Base-by-base conservation (phyloP, 2,113 vertebrate genomes). In the Trichomycterus rosablanca region DNA sequence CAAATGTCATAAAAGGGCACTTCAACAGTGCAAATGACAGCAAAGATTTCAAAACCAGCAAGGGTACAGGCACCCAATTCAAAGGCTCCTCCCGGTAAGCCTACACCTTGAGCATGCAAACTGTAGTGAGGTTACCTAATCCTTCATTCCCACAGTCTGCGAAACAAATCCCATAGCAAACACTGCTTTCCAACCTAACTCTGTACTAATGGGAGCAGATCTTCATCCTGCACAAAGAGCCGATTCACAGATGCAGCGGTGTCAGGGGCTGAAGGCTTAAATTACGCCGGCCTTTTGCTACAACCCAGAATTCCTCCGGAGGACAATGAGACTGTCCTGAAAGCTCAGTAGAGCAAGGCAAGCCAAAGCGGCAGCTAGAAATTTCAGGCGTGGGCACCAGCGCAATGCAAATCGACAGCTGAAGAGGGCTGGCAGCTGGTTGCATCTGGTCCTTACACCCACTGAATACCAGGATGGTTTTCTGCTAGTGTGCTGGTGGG, bases 221-320 rank as follows among this genome's bases (percentile, higher is more conserved):
- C 62, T 74, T 64, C 66, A 44, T 63, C 23, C 16, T 11, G 61
- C 54, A 78, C 74, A 78, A 78, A 73, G 74, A 28, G 56, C 32
- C 48, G n/a, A 78, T 78, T 78, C 74, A 78, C 51, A n/a, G 15
- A 52, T 18, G 15, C 34, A 48, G 66, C 56, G 64, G 72, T 65
- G 61, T 72, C 69, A 45, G 44, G 43, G 57, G 35, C 59, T 39
- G 54, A 60, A 55, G 63, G 63, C 48, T 76, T 72, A 67, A 71
- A 70, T 76, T 76, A 78, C 72, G 58, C 37, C 63, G 30, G 66
- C 44, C 58, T 59, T 66, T 64, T 34, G 23, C 28, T 51, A 37
- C 59, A 67, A 76, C 70, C 63, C 64, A 68, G 45, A 72, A 78
- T 76, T 74, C 72, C 58, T 59, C 18, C 4, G 32, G 44, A 24